A percentile compares a stretch with the other conserved stretches of the same genome.
Evolutionary conservation across 2,113 vertebrate genomes (phyloP).

Genomic region (Aptenodytes forsteri): DNA sequence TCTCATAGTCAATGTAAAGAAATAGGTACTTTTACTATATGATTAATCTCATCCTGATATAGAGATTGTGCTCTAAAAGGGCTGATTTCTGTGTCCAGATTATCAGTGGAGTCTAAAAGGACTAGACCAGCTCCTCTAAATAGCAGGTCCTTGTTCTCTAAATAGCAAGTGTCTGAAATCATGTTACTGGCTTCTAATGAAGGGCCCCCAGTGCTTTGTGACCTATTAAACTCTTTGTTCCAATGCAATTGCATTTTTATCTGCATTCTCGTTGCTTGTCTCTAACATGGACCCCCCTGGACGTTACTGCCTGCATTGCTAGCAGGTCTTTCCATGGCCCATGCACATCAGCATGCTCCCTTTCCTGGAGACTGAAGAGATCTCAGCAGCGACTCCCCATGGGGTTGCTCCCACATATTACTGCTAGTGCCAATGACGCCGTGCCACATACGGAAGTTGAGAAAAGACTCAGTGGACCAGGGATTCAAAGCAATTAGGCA

Average conservation of each 20-base stretch:
- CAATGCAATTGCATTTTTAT: background rate
- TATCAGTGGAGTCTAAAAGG: background rate
- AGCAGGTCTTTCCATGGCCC: background rate
- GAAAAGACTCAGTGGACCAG: background rate
- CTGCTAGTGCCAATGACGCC: fast-evolving
- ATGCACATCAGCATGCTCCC: background rate
- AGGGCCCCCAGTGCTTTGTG: background rate
- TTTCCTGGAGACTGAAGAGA: background rate
- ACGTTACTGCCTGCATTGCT: background rate
- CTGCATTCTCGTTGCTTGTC: background rate
- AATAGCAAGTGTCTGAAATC: background rate
- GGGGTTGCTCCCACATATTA: background rate
- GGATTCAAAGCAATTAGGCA: background rate
- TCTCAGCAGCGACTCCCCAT: background rate
- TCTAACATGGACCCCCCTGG: fast-evolving
- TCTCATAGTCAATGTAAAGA: background rate
- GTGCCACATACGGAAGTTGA: background rate
- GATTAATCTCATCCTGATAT: background rate
- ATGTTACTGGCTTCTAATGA: background rate
- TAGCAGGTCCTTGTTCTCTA: background rate
- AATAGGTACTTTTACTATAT: background rate
- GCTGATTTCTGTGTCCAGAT: background rate
- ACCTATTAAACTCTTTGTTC: background rate
- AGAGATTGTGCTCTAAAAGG: background rate
- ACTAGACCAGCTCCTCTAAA: background rate